These are phyloP conservation scores for Pogonocichla stellata DNA, from an alignment of 2,113 vertebrate species.

Conservation along the genomic window DNA sequence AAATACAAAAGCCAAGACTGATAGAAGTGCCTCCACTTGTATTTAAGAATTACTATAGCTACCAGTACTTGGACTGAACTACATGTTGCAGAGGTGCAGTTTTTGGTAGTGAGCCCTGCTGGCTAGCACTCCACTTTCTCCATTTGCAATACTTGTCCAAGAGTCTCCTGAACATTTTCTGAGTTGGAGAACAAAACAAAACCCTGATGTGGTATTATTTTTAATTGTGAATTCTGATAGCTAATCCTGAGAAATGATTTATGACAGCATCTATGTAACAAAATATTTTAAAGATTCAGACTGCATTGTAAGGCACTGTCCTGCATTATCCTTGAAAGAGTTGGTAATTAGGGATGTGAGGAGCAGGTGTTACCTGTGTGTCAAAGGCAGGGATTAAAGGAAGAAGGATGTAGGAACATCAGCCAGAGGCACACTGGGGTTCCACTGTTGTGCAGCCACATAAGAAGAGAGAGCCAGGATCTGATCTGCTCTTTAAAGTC, in stretches of 20 bases:
- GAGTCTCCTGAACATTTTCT: not conserved
- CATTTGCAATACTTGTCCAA: not conserved
- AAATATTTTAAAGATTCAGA: not conserved
- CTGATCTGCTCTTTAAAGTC: slow-evolving; percentile 12
- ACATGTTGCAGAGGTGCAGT: not conserved
- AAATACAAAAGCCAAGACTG: not conserved
- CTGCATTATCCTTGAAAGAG: not conserved
- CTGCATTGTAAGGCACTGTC: not conserved
- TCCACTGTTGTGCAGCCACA: not conserved
- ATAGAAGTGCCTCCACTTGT: not conserved
- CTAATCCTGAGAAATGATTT: not conserved
- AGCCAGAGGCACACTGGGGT: not conserved
- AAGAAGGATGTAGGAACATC: not conserved
- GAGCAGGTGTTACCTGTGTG: not conserved
- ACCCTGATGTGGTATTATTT: not conserved
- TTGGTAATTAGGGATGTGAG: not conserved
- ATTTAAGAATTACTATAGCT: not conserved
- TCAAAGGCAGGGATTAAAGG: not conserved
- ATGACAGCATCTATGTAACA: not conserved
- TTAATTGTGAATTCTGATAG: not conserved
- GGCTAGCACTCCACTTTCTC: not conserved
- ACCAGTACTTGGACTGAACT: not conserved
- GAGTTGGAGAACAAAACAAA: not conserved
- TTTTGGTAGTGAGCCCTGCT: not conserved
- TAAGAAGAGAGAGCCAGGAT: not conserved